Base-by-base conservation (phyloP, 2,113 vertebrate species). In the Nothocercus nigrocapillus region DNA sequence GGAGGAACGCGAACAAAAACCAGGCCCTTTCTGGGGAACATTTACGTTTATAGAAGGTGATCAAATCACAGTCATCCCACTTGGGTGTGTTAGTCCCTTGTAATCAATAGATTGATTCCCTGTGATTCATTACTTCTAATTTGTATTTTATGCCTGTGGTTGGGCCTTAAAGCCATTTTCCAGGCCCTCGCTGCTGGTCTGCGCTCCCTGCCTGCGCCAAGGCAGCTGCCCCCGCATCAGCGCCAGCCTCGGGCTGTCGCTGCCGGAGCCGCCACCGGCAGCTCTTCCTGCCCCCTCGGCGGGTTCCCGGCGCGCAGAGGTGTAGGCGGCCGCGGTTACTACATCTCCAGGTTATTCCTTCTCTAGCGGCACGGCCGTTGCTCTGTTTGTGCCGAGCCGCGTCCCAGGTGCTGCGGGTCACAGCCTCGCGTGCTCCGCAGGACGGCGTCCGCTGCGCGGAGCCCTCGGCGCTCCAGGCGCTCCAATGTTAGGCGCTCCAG, bases 1-100 rank as follows among this genome's bases (percentile, higher is more conserved):
- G 82, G 94, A 93, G 76, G 82, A 94, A 94, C 12, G 28, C 62
- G 89, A 82, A 68, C 62, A 82, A 54, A 84, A 94, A 88, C 32
- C 17, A 69, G 88, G 67, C 69, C 84, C 28, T 96, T 96, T 97
- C 94, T 91, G 89, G 84, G 95, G 74, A 89, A 74, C 85, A 85
- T 89, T 94, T 82, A 54, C 5, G 5, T 75, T 94, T 95, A 96
- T 94, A 85, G 74, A 94, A 96, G 36, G 12, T 51, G 70, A 88
- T 91, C 82, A 90, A 89, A 82, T 79, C 61, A 61, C 76, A 93
- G 77, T 94, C 90, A 67, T 58, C 38, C 62, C 83, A 32, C 42
- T 92, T 36, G 67, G 66, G 85, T 92, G 85, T 92, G 80, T 70
- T 84, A 90, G 49, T 75, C 70, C 19, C 30, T 66, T 69, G 36